A percentile compares a stretch with the other conserved stretches of the same genome.
Evolutionary conservation across 2,888 invertebrate genomes (phyloP).

Genomic region (Limnephilus auricula): DNA sequence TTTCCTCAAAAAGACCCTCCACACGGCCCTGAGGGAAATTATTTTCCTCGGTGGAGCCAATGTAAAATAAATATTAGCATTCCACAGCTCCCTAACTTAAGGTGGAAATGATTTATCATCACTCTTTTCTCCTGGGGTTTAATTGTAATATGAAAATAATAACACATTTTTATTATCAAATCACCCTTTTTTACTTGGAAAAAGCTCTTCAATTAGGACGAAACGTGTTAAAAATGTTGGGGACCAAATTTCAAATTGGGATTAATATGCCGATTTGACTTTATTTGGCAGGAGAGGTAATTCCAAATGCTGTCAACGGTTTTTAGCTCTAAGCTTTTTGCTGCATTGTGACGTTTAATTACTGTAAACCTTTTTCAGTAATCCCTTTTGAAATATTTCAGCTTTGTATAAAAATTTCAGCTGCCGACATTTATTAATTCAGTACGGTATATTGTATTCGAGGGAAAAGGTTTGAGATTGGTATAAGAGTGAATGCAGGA

Average conservation of each 20-base stretch:
- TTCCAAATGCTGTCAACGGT: neutral
- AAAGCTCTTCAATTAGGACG: neutral
- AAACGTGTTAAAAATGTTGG: neutral
- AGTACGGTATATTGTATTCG: neutral
- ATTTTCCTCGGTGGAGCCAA: no score
- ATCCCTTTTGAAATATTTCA: neutral
- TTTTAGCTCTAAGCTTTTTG: neutral
- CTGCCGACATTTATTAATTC: neutral
- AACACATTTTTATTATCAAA: neutral
- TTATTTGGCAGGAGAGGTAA: neutral
- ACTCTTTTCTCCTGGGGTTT: no score
- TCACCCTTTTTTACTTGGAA: neutral
- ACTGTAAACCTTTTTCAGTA: neutral
- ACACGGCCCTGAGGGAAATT: no score
- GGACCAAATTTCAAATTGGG: neutral
- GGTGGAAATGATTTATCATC: no score
- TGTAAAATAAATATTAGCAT: no score
- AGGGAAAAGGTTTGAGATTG: no score
- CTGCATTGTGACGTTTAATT: neutral
- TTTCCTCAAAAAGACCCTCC: no score
- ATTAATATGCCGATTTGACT: neutral
- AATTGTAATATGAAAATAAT: neutral
- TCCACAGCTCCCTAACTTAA: no score
- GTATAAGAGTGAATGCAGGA: no score
- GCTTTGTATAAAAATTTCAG: neutral